Base-by-base conservation (phyloP, 2,797 vertebrate species). In the Brotula barbata region DNA sequence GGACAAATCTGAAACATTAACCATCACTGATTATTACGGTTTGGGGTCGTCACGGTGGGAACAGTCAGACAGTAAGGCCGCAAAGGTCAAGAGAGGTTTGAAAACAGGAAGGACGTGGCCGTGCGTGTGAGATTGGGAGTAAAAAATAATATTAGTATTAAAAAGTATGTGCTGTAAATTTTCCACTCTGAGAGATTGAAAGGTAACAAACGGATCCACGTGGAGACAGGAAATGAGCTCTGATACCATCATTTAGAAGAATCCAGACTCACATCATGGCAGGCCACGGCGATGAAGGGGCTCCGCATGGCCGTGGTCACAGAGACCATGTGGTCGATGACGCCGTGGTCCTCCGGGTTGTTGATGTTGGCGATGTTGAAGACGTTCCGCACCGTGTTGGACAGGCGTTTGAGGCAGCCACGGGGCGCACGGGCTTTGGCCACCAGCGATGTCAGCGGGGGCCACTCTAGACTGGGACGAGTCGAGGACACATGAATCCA, bases 291-390 rank as follows among this genome's bases (percentile, higher is more conserved):
- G 3, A 99, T 78, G 2, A 94, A 92, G 0, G 95, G 95, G 67
- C 95, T 96, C 74, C 88, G 87, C 60, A 97, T 77, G 20, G 93
- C 89, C 0, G 97, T 97, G 2, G 96, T 99, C 69, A 95, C 83
- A 45, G 88, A 90, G 64, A 99, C 97, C 95, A 98, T 94, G 84
- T 97, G 94, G 82, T 98, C 93, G 1, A 99, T 88, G 3, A 90
- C 94, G 0, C 97, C 96, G 0, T 94, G 92, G 1, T 96, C 94
- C 63, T 92, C 89, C 0, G 92, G 93, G 57, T 94, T 91, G 0
- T 76, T 92, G 71, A 90, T 85, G 0, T 92, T 87, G 1, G 88
- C 90, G 7, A 95, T 89, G 14, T 81, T 82, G 64, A 98, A 82
- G 14, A 89, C n/a, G 6, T 88, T 88, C 5, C 92, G 87, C 40